Conservation (phyloP, 2,888 invertebrate species). For the Cancer borealis region DNA sequence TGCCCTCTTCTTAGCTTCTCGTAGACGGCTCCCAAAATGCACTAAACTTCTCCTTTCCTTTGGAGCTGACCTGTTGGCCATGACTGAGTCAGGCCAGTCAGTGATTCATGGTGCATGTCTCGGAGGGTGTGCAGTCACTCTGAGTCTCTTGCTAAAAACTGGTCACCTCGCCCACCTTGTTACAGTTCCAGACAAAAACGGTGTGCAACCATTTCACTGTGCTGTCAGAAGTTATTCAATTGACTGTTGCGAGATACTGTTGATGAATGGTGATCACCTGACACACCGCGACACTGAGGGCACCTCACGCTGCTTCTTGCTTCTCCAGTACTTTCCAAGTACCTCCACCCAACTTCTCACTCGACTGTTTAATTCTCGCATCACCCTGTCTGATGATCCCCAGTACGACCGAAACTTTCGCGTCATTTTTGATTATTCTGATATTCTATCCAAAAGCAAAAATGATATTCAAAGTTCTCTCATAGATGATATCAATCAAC, state of each 20-base stretch:
- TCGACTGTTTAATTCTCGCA: constrained; percentile 82
- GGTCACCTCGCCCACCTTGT: constrained; percentile 79
- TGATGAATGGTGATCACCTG: constrained; percentile 81
- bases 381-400: constrained; percentile 81
- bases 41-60: constrained; percentile 82
- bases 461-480: constrained; percentile 83
- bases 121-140: constrained; percentile 79
- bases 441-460: constrained; percentile 81
- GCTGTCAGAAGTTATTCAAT: constrained; percentile 84
- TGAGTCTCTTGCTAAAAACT: constrained; percentile 82
- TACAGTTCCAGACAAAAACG: constrained; percentile 78
- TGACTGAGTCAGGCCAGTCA: constrained; percentile 77
- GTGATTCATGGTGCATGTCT: constrained; percentile 77
- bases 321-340: constrained; percentile 82
- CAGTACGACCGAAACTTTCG: constrained; percentile 81
- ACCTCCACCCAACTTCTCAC: constrained; percentile 82
- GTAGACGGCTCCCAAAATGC: constrained; percentile 82
- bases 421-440: constrained; percentile 82
- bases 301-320: constrained; percentile 82
- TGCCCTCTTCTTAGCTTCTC: constrained; percentile 84
- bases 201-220: constrained; percentile 82
- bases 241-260: constrained; percentile 82
- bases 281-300: constrained; percentile 80
- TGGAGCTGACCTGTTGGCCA: constrained; percentile 80
- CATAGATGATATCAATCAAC: constrained; percentile 82